A percentile compares a stretch with the other conserved stretches of the same genome.
These are phyloP conservation scores for Apis cerana DNA, from an alignment of 1,140 invertebrate genomes.

Conservation along the genomic window DNA sequence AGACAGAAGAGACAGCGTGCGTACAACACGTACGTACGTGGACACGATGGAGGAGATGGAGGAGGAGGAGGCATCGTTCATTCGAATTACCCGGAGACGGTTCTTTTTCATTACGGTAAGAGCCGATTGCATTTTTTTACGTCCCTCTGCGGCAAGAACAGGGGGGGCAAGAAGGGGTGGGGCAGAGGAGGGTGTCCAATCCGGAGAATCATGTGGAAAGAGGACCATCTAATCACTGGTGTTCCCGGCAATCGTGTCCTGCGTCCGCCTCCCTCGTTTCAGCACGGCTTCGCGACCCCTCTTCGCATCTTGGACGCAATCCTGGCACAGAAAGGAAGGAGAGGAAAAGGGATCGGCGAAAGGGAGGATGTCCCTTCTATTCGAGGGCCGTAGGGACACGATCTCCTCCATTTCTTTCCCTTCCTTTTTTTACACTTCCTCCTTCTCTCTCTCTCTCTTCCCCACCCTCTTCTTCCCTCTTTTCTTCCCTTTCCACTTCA, in stretches of 20 bases:
- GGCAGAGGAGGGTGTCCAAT: slow-evolving; percentile 52
- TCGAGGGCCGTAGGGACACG: slow-evolving; percentile 64
- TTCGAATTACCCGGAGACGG: slow-evolving; percentile 72
- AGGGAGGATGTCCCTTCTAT: slow-evolving; percentile 51
- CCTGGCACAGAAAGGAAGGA: slow-evolving; percentile 50
- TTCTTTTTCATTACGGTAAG: slow-evolving; percentile 80
- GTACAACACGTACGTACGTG: background rate
- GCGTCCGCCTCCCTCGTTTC: slow-evolving; percentile 48
- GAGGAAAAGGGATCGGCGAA: slow-evolving; percentile 12
- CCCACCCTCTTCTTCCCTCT: background rate
- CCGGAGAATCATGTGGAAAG: slow-evolving; percentile 65
- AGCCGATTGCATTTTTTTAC: slow-evolving; percentile 82
- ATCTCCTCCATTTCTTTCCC: slow-evolving; percentile 33
- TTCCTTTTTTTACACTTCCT: slow-evolving; percentile 31
- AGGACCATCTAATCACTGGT: slow-evolving; percentile 76
- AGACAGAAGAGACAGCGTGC: background rate
- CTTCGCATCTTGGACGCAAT: slow-evolving; percentile 61
- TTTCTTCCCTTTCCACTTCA: background rate
- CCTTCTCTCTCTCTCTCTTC: background rate
- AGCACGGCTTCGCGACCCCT: slow-evolving; percentile 54
- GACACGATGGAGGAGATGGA: background rate
- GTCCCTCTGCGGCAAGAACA: slow-evolving; percentile 62
- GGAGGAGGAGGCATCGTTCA: slow-evolving; percentile 26
- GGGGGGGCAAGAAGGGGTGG: background rate
- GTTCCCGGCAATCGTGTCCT: slow-evolving; percentile 73